Base-by-base conservation (phyloP, 1,140 invertebrate species). In the Drosophila repleta region DNA sequence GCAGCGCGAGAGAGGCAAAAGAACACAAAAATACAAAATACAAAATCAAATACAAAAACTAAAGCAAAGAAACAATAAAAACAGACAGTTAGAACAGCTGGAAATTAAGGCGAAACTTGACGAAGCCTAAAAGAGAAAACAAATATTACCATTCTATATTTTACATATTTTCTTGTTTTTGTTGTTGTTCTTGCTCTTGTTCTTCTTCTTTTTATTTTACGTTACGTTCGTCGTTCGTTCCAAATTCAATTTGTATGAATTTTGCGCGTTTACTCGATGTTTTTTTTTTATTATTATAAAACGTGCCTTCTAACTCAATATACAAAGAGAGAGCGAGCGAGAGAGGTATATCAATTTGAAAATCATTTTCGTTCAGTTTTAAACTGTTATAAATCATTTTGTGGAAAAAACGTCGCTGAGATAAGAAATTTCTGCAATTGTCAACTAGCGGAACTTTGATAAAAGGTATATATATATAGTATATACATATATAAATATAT, bases 241-340 rank as follows among this genome's bases (percentile, higher is more conserved):
- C 20, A 21, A 48, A 48, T 21, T 48, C 45, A 51, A 11, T 53
- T 43, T 43, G 20, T 17, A 51, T n/a, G 32, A 20, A 51, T 58
- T 43, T 48, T 48, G 7, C 41, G 35, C 37, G 61, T 26, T 49
- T 64, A 13, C 15, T 35, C 18, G 18, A 18, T 11, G 13, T 35
- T 24, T 45, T 60, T 11, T 8, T 35, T 24, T 45, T 60, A 15
- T 61, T 52, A 17, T 20, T 20, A 13, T 43, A 62, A 60, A 49
- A 81, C 75, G 79, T 81, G 79, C 79, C 79, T 81, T 81, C 52
- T 55, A 52, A 62, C 15, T 52, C 41, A 24, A 61, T 51, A 61
- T 61, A 7, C 13, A 49, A 10, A 39, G 5, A 15, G n/a, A n/a
- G n/a, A n/a, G n/a, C n/a, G n/a, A n/a, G n/a, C n/a, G n/a, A n/a